Evolutionary conservation across 2,113 vertebrate genomes (phyloP), one percentile per base, ranked within the genome.

Genomic region (Blennius ocellaris): DNA sequence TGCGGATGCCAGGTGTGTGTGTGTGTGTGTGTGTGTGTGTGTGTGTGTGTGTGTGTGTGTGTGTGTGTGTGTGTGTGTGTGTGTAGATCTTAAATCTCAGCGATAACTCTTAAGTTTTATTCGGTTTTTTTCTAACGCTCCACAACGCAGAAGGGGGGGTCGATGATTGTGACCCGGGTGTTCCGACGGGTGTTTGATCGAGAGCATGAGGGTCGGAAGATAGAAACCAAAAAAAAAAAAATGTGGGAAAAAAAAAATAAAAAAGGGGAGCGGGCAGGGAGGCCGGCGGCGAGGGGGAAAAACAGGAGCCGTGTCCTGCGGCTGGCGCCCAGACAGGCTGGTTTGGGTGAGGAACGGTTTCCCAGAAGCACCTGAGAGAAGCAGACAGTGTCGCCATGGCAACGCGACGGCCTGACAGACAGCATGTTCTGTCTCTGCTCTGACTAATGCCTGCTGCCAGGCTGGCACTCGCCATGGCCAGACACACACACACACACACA

Each of bases 381-480:
- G 86, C 86, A 93, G 91, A 90, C 90, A 73, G 83, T 62, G 80
- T 91, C 83, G 61, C 86, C 79, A 86, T 87, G 83, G 88, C 82
- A 90, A 89, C 91, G 73, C 74, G 80, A 67, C 85, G 37, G 88
- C 76, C 79, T 89, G 87, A 91, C 87, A 91, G 89, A 93, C 92
- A 91, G 85, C 85, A 88, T 92, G 93, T 90, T 91, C 91, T 90
- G 87, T 88, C 86, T 90, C 69, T 80, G 67, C 82, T 87, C 83
- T 94, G 92, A 93, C 92, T 93, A 92, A 94, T 85, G 86, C 85
- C 82, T 88, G 80, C 84, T 91, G 89, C 85, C 82, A 89, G 87
- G 83, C 88, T 91, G 88, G 82, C 87, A 88, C 82, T 83, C 51
- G 72, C 76, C 74, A 72, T 66, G 71, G 71, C 59, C 81, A 80